These are phyloP conservation scores for Neoniphon sammara DNA, from an alignment of 2,797 vertebrate genomes.

Conservation along the genomic window DNA sequence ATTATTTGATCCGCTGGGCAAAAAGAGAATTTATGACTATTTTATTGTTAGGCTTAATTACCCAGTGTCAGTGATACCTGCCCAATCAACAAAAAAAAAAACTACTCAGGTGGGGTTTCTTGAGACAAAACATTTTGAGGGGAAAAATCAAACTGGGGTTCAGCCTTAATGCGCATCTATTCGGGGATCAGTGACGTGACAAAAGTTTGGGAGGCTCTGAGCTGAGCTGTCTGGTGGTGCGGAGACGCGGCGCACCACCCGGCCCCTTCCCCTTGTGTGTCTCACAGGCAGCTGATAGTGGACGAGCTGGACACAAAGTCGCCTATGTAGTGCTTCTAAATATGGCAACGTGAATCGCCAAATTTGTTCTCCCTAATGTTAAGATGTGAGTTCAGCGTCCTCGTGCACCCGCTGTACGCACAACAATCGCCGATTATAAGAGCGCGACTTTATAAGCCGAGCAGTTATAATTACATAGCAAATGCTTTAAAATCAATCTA, in stretches of 20 bases:
- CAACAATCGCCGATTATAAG: neutral
- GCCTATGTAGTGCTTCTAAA: slow-evolving; percentile 77
- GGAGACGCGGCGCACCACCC: slow-evolving; percentile 22
- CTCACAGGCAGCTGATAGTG: slow-evolving; percentile 61
- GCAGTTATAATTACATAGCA: neutral
- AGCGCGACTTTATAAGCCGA: neutral
- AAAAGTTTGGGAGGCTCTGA: neutral
- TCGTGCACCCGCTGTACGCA: slow-evolving; percentile 3
- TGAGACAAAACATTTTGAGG: too few relatives aligned
- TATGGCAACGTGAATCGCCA: slow-evolving; percentile 76
- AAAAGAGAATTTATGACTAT: too few relatives aligned
- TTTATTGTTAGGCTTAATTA: too few relatives aligned
- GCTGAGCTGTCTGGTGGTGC: slow-evolving; percentile 20
- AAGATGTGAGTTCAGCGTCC: slow-evolving; percentile 1
- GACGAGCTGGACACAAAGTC: slow-evolving; percentile 65
- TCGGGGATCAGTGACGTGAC: too few relatives aligned
- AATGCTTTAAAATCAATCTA: neutral
- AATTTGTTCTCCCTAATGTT: slow-evolving; percentile 42
- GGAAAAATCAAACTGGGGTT: too few relatives aligned
- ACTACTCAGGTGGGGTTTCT: too few relatives aligned
- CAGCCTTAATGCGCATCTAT: too few relatives aligned
- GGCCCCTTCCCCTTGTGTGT: slow-evolving; percentile 24
- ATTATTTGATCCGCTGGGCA: too few relatives aligned
- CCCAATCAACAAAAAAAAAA: too few relatives aligned
- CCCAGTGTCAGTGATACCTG: too few relatives aligned